Evolutionary conservation across 2,888 invertebrate genomes (phyloP).

Genomic region (Drosophila buzzatii): DNA sequence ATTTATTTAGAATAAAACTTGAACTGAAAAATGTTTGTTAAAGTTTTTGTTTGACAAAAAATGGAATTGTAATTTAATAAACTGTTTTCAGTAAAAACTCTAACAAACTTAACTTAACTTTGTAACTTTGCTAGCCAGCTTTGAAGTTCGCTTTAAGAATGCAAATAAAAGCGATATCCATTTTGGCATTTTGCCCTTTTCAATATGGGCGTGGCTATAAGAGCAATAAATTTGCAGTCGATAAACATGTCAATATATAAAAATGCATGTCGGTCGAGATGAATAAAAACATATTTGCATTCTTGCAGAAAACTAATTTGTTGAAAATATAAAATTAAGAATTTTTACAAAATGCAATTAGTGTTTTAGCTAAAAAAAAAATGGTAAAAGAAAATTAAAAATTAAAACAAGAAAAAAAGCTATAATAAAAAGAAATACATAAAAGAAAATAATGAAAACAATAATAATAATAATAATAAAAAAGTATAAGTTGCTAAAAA

Average conservation of each 20-base stretch:
- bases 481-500: not conserved
- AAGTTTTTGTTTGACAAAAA: too few species aligned
- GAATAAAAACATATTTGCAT: not conserved
- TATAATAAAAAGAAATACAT: too few species aligned
- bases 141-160: not conserved
- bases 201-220: not conserved
- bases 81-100: not conserved
- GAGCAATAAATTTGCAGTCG: not conserved
- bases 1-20: not conserved
- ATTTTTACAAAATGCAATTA: too few species aligned
- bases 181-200: not conserved
- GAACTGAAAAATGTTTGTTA: not conserved
- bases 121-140: not conserved
- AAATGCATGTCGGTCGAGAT: not conserved
- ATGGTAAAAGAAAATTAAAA: not conserved
- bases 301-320: not conserved
- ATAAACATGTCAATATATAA: not conserved
- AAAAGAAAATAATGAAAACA: too few species aligned
- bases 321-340: too few species aligned
- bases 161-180: not conserved
- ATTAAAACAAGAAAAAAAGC: too few species aligned
- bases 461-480: too few species aligned
- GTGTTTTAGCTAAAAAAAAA: not conserved
- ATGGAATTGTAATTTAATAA: too few species aligned
- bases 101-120: not conserved